Percentiles rank a stretch among this genome's conserved stretches.
These are phyloP conservation scores for Drosophila rufa DNA, from an alignment of 1,140 invertebrate species.

Conservation along the genomic window DNA sequence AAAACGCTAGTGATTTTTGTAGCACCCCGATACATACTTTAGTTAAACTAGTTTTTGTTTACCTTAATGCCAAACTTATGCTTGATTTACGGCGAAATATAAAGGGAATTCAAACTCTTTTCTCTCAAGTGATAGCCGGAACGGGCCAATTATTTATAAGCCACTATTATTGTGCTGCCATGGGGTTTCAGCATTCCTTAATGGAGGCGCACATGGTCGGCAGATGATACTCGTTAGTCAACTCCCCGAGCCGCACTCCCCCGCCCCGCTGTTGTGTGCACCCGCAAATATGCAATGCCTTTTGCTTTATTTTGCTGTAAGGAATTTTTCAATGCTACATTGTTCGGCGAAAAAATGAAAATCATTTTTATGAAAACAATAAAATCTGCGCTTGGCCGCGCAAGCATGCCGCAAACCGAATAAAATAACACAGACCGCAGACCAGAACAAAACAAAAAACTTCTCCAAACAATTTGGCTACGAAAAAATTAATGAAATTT, in stretches of 20 bases:
- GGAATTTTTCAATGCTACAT: conserved; percentile 53
- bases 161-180: not conserved
- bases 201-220: conserved; percentile 19
- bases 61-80: not conserved
- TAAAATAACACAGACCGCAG: conserved; percentile 5
- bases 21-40: too few relatives aligned
- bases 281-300: conserved; percentile 42
- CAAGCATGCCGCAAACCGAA: conserved; percentile 16
- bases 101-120: not conserved
- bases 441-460: conserved; percentile 33
- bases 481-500: conserved; percentile 76
- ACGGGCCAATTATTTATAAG: conserved; percentile 10
- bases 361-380: conserved; percentile 75
- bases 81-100: too few relatives aligned
- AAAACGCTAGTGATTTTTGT: not conserved
- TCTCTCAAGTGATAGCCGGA: not conserved
- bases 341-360: conserved; percentile 62
- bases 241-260: not conserved
- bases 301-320: conserved; percentile 32
- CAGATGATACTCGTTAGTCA: conserved; percentile 19
- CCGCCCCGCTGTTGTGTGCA: conserved; percentile 8
- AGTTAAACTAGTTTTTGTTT: not conserved
- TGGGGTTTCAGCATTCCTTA: conserved; percentile 1
- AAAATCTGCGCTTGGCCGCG: conserved; percentile 55
- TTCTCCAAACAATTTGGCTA: conserved; percentile 56